A percentile compares a stretch with the other conserved stretches of the same genome.
Conservation (phyloP, 2,113 vertebrate genomes). For the Agelaius tricolor region DNA sequence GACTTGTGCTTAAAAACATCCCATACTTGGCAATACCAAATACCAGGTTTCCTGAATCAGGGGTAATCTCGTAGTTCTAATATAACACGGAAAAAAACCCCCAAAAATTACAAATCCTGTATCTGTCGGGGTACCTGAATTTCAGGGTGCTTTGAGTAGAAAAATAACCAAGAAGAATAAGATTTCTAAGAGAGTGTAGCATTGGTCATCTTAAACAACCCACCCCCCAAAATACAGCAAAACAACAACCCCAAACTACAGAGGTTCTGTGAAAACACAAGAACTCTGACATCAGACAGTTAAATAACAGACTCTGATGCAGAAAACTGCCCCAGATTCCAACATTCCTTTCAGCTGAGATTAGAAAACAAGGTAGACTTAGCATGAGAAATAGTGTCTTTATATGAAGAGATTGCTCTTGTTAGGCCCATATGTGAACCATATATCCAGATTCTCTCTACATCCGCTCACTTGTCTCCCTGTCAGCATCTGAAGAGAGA, state of each 20-base stretch:
- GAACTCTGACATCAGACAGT: constrained; percentile 15
- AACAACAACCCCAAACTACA: not conserved
- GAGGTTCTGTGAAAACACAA: not conserved
- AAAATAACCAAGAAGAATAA: not conserved
- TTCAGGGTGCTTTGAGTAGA: not conserved
- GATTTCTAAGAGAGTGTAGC: not conserved
- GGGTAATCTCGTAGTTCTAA: not conserved
- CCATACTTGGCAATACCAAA: not conserved
- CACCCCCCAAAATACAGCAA: not conserved
- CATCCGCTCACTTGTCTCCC: constrained; percentile 51
- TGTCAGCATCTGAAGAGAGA: constrained; percentile 61
- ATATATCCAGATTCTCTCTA: constrained; percentile 60
- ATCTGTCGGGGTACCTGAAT: not conserved
- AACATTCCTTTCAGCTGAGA: constrained; percentile 16
- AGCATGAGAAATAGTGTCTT: constrained; percentile 38
- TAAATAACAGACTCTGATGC: constrained; percentile 12
- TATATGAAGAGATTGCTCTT: constrained; percentile 61
- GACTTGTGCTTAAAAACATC: not conserved
- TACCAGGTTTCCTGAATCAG: not conserved
- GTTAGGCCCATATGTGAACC: constrained; percentile 62
- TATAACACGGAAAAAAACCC: not conserved
- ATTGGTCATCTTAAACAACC: not conserved
- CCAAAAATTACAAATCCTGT: not conserved
- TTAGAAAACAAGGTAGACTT: constrained; percentile 47
- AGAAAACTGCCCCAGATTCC: constrained; percentile 9